A percentile compares a stretch with the other conserved stretches of the same genome.
Conservation (phyloP, 2,113 vertebrate genomes). For the Catharus minimus region DNA sequence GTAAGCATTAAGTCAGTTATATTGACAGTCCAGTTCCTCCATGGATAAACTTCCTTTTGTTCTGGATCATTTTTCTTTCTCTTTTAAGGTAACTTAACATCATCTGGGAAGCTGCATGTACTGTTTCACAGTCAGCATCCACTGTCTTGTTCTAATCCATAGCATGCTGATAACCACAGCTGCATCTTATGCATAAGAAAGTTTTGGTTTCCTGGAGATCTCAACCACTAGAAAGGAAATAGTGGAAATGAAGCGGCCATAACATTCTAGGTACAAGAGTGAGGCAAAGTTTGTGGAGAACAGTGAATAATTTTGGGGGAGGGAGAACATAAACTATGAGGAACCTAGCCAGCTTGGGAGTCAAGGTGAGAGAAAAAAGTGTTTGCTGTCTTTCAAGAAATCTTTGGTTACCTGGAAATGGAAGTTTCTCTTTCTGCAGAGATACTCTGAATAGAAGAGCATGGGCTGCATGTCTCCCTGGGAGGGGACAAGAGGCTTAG, state of each 20-base stretch:
- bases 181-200: background rate
- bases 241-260: background rate
- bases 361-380: background rate
- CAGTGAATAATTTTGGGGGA: background rate
- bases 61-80: background rate
- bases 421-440: background rate
- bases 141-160: background rate
- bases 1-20: background rate
- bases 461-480: rapidly evolving
- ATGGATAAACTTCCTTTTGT: background rate
- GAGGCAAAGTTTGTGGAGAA: background rate
- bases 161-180: background rate
- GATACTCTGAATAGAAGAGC: background rate
- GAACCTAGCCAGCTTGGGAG: background rate
- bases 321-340: background rate
- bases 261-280: background rate
- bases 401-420: background rate
- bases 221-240: background rate
- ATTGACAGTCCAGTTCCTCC: background rate
- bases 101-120: background rate
- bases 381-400: background rate
- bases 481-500: rapidly evolving
- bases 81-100: background rate
- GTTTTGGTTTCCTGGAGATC: background rate
- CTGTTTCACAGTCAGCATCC: background rate